phyloP scores from a whole-genome alignment of 2,888 invertebrate species.

The Drosophila hawaiiensis region DNA sequence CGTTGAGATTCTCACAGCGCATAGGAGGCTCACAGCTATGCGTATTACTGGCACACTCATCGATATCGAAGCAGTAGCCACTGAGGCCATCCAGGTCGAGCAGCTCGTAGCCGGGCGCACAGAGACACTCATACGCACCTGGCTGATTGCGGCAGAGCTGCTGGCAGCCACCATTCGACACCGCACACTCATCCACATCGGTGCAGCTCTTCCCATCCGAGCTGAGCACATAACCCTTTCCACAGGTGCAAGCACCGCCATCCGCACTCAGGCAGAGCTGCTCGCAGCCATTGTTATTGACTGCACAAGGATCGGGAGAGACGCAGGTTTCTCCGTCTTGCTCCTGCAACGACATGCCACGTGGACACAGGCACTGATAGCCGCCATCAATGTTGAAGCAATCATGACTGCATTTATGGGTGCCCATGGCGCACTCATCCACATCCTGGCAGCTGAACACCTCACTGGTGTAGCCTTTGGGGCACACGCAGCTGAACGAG shows the following conservation, averaged over 20 bases:
- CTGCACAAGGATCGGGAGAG: conserved; percentile 86
- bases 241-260: conserved; percentile 84
- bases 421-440: conserved; percentile 86
- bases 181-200: conserved; percentile 87
- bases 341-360: conserved; percentile 83
- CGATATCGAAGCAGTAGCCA: conserved; percentile 83
- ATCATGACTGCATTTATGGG: conserved; percentile 86
- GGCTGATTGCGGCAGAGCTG: conserved; percentile 85
- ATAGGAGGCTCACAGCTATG: conserved; percentile 78
- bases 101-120: conserved; percentile 85
- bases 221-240: conserved; percentile 78
- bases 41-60: conserved; percentile 86
- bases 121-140: conserved; percentile 86
- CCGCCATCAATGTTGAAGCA: conserved; percentile 86
- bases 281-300: conserved; percentile 87
- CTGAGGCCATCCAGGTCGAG: conserved; percentile 60
- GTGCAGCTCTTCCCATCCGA: conserved; percentile 86
- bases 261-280: conserved; percentile 86
- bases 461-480: conserved; percentile 82
- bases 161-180: conserved; percentile 84
- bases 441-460: conserved; percentile 84
- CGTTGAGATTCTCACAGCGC: conserved; percentile 84
- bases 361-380: conserved; percentile 86
- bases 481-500: conserved; percentile 86
- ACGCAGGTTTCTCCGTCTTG: conserved; percentile 85